Evolutionary conservation across 2,113 vertebrate species (phyloP), one percentile per base, ranked within the genome.

Genomic region (Sinocyclocheilus anophthalmus): DNA sequence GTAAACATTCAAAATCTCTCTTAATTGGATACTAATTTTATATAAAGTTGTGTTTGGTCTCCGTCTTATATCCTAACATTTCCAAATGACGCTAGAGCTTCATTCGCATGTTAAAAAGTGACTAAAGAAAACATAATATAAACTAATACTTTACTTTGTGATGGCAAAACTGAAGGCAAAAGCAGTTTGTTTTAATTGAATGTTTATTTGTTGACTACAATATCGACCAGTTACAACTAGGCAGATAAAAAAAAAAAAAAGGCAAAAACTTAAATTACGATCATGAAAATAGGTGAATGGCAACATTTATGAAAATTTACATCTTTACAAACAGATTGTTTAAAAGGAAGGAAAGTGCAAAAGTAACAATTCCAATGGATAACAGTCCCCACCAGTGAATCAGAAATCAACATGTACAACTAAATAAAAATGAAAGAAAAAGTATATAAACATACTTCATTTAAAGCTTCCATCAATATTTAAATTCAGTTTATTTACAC

Each of bases 301-400:
- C 91, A 92, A 93, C 88, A 92, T 92, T 90, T 92, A 94, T 91
- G 92, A 92, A 95, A 94, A 95, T 95, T 90, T 95, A 96, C 94
- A 95, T 93, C 94, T 94, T 94, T 94, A 95, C 94, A 95, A 92
- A 94, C 91, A 95, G 91, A 92, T 92, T 81, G 89, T 89, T 93
- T 82, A 91, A 45, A 92, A 90, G 91, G 88, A 84, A 90, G 75
- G 91, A 94, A 95, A 94, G 94, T 94, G 94, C 94, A 95, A 92
- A 92, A 92, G 85, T 92, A 90, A 93, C 90, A 91, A 88, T 69
- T 85, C 81, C 55, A 86, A 92, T 61, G 42, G 9, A 45, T 45
- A 84, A 91, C 84, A 90, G 87, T 93, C 92, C 92, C 92, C 92
- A 94, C 87, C 93, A 87, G 90, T 92, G 89, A 92, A 93, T 91